phyloP scores from a whole-genome alignment of 2,797 vertebrate species.

The Sebastes trivittatus region DNA sequence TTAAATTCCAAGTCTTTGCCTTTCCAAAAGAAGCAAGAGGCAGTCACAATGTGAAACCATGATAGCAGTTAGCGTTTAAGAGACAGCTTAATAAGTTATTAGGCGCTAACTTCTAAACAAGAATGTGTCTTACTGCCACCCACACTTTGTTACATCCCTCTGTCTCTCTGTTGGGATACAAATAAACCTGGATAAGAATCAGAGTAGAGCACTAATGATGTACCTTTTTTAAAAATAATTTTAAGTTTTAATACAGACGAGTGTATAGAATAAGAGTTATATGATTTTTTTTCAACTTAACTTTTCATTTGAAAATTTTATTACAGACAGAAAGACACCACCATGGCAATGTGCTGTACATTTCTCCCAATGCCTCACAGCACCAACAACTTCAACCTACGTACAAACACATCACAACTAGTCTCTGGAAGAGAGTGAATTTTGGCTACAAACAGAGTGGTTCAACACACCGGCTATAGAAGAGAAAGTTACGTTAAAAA shows the following conservation, averaged over 20 bases:
- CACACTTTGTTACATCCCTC: slow-evolving; percentile 3
- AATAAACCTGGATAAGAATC: slow-evolving; percentile 8
- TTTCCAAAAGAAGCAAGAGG: slow-evolving; percentile 6
- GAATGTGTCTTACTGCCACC: slow-evolving; percentile 3
- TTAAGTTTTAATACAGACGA: neutral
- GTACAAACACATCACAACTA: slow-evolving; percentile 51
- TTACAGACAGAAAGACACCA: slow-evolving; percentile 63
- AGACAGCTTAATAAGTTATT: slow-evolving; percentile 33
- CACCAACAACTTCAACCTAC: slow-evolving; percentile 38
- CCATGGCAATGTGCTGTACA: slow-evolving; percentile 44
- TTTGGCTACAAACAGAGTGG: slow-evolving; percentile 31
- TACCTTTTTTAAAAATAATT: neutral
- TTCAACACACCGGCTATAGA: slow-evolving; percentile 30
- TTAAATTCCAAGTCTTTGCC: slow-evolving; percentile 2
- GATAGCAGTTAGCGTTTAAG: slow-evolving; percentile 19
- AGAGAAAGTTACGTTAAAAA: slow-evolving; percentile 13
- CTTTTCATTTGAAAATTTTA: slow-evolving; percentile 63
- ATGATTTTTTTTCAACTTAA: neutral
- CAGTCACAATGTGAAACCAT: slow-evolving; percentile 18
- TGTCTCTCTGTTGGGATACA: slow-evolving; percentile 1
- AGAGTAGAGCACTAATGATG: neutral
- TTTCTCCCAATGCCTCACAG: slow-evolving; percentile 35
- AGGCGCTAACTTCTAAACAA: slow-evolving; percentile 20
- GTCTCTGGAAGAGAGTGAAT: slow-evolving; percentile 35
- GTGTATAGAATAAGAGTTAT: neutral